These are phyloP conservation scores for Saccopteryx leptura DNA, from an alignment of 2,113 vertebrate species.

Conservation along the genomic window DNA sequence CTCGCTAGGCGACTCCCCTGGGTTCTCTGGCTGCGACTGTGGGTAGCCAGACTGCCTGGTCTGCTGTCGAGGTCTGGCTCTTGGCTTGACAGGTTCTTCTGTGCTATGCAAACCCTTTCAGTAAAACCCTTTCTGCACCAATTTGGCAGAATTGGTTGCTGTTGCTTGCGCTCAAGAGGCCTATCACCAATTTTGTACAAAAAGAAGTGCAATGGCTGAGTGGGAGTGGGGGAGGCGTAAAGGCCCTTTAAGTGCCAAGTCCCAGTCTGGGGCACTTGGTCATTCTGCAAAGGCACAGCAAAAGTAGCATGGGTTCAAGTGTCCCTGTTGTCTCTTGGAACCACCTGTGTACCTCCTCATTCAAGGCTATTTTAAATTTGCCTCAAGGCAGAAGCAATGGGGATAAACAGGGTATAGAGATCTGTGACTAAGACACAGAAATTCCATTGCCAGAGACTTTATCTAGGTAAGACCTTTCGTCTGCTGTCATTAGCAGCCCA, in stretches of 20 bases:
- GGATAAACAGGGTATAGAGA: background rate
- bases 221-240: background rate
- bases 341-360: background rate
- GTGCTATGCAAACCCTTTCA: background rate
- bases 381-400: background rate
- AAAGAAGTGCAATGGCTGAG: background rate
- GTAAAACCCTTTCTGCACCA: background rate
- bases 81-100: background rate
- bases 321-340: background rate
- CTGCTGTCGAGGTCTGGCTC: background rate
- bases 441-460: background rate
- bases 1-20: rapidly evolving
- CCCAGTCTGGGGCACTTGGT: background rate
- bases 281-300: background rate
- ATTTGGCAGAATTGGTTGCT: background rate
- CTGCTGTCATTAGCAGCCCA: background rate
- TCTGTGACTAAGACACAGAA: background rate
- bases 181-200: background rate
- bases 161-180: background rate
- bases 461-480: background rate
- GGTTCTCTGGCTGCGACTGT: background rate
- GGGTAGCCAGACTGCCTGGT: background rate
- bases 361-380: background rate
- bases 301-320: background rate
- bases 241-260: background rate